Base-by-base conservation (phyloP, 2,888 invertebrate species). In the Venusia cambrica region DNA sequence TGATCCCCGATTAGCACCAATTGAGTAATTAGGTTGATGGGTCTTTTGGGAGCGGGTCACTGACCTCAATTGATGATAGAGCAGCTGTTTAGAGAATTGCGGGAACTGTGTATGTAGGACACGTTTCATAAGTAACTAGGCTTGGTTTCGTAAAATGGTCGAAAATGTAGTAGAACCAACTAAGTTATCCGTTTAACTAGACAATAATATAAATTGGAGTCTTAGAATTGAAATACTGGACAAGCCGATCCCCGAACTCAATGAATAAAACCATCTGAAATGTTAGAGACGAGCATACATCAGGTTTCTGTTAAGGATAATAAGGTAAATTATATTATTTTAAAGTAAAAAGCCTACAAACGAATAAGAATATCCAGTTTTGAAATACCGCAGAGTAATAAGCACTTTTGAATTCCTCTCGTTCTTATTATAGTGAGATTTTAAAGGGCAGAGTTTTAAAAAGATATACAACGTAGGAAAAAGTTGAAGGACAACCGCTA, bases 1-100 rank as follows among this genome's bases (percentile, higher is more conserved):
- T 63, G 58, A 73, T 66, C 55, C 39, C 26, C 53, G 61, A 65
- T 73, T 73, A 68, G 52, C 13, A 45, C 48, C 63, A 70, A 76
- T 77, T 74, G 70, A 57, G 62, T 62, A 71, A 75, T 73, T 69
- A 55, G 61, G 59, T 51, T 57, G 56, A 54, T 54, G 48, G 37
- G 22, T 32, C 17, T 29, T 39, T 45, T 14, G 30, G 34, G 40
- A 31, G 21, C 48, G 22, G 37, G 38, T 43, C 38, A 38, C 8
- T 31, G 33, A 21, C 33, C 19, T 11, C 13, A 21, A 31, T 20
- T 21, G 26, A 32, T 35, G 12, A 17, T 10, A 27, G 2, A 6
- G 27, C 26, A 11, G 6, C 40, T 29, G 20, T 26, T 36, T 15
- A 12, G 20, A n/a, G n/a, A 35, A 38, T 27, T 20, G 12, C 25